Percentiles rank a stretch among this genome's conserved stretches.
phyloP scores from a whole-genome alignment of 1,140 invertebrate species.

The Sycobia sp. region DNA sequence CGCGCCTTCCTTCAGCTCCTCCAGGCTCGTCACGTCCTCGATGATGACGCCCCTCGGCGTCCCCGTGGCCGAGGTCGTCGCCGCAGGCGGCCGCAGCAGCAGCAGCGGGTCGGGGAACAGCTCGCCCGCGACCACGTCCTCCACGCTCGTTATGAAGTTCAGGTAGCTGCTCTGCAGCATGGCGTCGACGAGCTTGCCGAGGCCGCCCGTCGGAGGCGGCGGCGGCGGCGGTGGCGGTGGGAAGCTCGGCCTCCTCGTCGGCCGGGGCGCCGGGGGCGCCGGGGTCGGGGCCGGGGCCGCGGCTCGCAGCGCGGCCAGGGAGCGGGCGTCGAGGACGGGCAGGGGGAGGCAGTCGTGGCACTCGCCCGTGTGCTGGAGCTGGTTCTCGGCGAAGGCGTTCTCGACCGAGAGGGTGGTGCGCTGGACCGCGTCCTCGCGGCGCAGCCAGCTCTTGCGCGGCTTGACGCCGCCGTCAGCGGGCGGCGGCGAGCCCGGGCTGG shows the following conservation, averaged over 20 bases:
- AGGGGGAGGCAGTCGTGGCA: conserved; percentile 55
- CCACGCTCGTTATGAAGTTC: conserved; percentile 51
- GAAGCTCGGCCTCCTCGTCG: too few relatives aligned
- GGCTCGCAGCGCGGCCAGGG: conserved; percentile 6
- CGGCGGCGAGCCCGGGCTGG: not conserved
- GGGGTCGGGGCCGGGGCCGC: too few relatives aligned
- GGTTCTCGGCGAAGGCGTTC: conserved; percentile 38
- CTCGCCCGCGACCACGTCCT: conserved; percentile 41
- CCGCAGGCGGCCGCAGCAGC: too few relatives aligned
- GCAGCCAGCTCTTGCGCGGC: conserved; percentile 28
- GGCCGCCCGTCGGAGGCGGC: not conserved
- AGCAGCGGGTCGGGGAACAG: conserved; percentile 40
- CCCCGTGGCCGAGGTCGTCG: too few relatives aligned
- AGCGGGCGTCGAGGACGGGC: too few relatives aligned
- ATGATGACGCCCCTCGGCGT: conserved; percentile 46
- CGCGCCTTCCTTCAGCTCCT: too few relatives aligned
- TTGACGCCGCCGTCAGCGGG: conserved; percentile 3
- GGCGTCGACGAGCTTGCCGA: conserved; percentile 24
- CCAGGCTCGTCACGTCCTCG: conserved; percentile 49
- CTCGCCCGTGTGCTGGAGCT: conserved; percentile 52
- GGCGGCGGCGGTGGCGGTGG: too few relatives aligned
- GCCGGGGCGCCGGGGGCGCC: too few relatives aligned
- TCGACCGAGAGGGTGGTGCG: conserved; percentile 39
- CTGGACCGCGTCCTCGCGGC: conserved; percentile 43
- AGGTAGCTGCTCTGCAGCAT: conserved; percentile 45